A percentile compares a stretch with the other conserved stretches of the same genome.
These are phyloP conservation scores for Erythrocercus mccallii DNA, from an alignment of 2,113 vertebrate genomes.

Conservation along the genomic window DNA sequence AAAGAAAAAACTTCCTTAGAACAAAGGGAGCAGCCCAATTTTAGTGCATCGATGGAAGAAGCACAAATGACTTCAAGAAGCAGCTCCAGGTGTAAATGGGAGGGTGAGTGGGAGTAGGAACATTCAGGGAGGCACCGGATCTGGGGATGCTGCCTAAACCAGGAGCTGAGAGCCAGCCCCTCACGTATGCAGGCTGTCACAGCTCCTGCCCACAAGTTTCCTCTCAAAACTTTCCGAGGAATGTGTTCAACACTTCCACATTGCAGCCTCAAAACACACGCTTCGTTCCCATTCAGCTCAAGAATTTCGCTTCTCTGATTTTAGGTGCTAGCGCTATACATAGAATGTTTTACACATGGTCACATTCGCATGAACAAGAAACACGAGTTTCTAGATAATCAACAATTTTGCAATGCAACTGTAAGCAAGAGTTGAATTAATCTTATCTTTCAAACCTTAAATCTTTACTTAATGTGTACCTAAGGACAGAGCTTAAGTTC, in stretches of 20 bases:
- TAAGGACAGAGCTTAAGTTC: neutral
- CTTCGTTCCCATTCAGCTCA: neutral
- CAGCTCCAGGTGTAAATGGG: neutral
- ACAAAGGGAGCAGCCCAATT: neutral
- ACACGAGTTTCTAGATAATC: neutral
- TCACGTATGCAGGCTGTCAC: neutral
- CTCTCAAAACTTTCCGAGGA: neutral
- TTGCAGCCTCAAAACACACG: neutral
- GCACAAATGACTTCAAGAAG: neutral
- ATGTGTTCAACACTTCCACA: neutral
- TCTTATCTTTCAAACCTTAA: neutral
- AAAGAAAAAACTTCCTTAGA: neutral
- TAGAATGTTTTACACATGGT: neutral
- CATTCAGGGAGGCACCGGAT: neutral
- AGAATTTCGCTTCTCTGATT: neutral
- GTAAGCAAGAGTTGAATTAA: conserved; percentile 3
- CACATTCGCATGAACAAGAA: neutral
- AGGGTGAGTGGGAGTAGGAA: neutral
- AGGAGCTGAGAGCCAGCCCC: neutral
- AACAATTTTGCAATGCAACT: neutral
- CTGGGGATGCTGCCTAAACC: neutral
- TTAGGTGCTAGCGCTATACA: neutral
- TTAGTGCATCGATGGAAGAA: neutral
- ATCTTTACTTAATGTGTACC: conserved; percentile 15
- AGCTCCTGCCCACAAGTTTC: neutral